phyloP scores from a whole-genome alignment of 2,888 invertebrate species.

The Allacma fusca region DNA sequence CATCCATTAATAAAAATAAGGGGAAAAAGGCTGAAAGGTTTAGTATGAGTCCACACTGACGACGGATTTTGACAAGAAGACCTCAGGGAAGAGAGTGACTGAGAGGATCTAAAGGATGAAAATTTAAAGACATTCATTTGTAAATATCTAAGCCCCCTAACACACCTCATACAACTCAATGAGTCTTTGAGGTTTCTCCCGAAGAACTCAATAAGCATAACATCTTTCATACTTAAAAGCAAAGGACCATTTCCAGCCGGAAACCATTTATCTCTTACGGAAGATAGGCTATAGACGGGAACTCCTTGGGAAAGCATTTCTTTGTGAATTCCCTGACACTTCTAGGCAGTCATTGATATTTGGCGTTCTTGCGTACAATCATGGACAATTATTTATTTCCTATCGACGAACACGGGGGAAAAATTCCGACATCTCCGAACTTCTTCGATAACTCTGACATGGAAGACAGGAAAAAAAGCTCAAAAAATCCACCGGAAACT shows the following conservation, averaged over 20 bases:
- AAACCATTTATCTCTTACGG: slow-evolving; percentile 34
- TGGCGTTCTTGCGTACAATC: slow-evolving; percentile 21
- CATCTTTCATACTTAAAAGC: slow-evolving; percentile 4
- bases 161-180: background rate
- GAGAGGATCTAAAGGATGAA: background rate
- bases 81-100: too few relatives aligned
- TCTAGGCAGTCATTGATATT: background rate
- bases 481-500: slow-evolving; percentile 32
- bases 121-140: slow-evolving; percentile 10
- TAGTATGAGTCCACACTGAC: too few relatives aligned
- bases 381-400: slow-evolving; percentile 39
- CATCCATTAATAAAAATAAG: background rate
- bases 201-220: background rate
- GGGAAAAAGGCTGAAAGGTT: too few relatives aligned
- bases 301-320: background rate
- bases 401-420: slow-evolving; percentile 14
- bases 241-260: slow-evolving; percentile 24
- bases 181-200: background rate
- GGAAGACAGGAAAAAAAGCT: slow-evolving; percentile 32
- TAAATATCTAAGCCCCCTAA: background rate
- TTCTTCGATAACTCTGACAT: background rate
- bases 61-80: too few relatives aligned
- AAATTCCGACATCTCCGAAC: background rate
- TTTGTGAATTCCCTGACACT: background rate
- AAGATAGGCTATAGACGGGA: background rate